Base-by-base conservation (phyloP, 2,888 invertebrate genomes). In the Lycia hirtaria region DNA sequence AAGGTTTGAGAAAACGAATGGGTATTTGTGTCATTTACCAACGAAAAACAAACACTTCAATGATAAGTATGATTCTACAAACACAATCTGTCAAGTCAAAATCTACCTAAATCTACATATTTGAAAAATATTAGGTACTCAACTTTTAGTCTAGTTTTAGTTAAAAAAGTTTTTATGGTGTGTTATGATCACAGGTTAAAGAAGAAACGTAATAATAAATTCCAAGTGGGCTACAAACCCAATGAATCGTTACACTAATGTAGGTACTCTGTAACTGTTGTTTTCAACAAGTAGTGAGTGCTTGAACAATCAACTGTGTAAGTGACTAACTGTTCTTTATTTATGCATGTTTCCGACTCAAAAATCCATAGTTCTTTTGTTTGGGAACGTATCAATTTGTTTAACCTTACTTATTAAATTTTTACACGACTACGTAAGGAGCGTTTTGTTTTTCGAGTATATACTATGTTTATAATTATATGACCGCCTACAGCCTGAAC, bases 241-340 rank as follows among this genome's bases (percentile, higher is more conserved):
- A 35, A 57, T 57, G 52, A 57, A 48, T 52, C 51, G 35, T 57
- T 26, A 14, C 20, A 61, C 50, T 56, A 59, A 56, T 56, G 54
- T 60, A 60, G 48, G 57, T 53, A 51, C 48, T 62, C 45, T 52
- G 43, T 72, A 73, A 71, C 72, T 64, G 72, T 70, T 63, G 33
- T 65, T 61, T 62, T 40, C 48, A 60, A 51, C 48, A 40, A 64
- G 65, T 60, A 58, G 56, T 52, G 56, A 51, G 65, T 60, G 54
- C 50, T 65, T 62, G 62, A 61, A 67, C 58, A 60, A 49, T 45
- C 44, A 56, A 57, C 64, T 72, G 75, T 75, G 72, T 66, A 62
- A 62, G 60, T 62, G n/a, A 49, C 22, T 74, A 74, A 71, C 75
- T 71, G 75, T 75, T 71, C 61, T 53, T 63, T 57, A 57, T 56